Conservation (phyloP, 1,140 invertebrate genomes). For the Saccostrea glomerata region DNA sequence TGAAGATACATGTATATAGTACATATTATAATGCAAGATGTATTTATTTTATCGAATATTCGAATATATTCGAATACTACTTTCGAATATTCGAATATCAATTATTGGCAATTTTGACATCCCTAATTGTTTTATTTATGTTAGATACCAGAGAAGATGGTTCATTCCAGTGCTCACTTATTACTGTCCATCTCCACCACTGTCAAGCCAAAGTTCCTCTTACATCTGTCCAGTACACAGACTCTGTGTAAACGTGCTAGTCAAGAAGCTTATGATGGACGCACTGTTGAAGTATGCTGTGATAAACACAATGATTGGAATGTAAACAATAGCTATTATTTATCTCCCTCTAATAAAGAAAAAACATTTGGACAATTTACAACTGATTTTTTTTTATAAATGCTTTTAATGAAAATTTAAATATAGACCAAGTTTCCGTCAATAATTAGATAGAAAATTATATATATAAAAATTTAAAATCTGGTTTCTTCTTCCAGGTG, state of each 20-base stretch:
- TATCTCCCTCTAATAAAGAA: neutral
- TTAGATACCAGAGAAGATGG: slow-evolving; percentile 80
- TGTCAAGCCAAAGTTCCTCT: slow-evolving; percentile 81
- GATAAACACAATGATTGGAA: neutral
- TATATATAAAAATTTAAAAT: no score
- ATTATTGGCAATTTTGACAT: no score
- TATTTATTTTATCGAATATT: no score
- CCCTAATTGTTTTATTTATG: neutral
- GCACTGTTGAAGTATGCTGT: slow-evolving; percentile 76
- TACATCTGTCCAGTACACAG: slow-evolving; percentile 80
- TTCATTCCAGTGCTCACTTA: slow-evolving; percentile 83
- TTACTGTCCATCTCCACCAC: slow-evolving; percentile 82
- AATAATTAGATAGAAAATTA: no score
- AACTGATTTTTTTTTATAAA: no score
- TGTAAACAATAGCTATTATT: neutral
- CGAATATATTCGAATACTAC: no score
- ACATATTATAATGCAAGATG: no score
- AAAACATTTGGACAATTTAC: no score
- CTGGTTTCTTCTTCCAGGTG: slow-evolving; percentile 74
- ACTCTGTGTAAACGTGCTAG: slow-evolving; percentile 79
- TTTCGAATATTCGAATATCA: no score
- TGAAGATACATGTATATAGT: no score
- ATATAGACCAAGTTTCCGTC: no score
- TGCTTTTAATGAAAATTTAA: no score
- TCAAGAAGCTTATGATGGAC: slow-evolving; percentile 79